These are phyloP conservation scores for Dicroscelio sp. DNA, from an alignment of 2,888 invertebrate genomes.

Conservation along the genomic window DNA sequence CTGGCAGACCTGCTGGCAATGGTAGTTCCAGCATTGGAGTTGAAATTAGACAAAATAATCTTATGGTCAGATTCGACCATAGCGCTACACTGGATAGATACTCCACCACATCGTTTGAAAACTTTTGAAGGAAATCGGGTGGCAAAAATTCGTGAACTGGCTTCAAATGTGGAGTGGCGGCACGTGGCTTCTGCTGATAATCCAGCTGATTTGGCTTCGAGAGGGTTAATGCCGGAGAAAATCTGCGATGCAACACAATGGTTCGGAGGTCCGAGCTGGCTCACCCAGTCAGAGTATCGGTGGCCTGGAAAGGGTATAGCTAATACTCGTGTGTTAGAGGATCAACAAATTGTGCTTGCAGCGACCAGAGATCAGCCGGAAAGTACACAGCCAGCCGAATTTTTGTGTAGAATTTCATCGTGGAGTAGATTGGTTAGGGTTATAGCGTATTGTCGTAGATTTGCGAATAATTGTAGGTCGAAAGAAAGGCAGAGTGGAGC, in stretches of 20 bases:
- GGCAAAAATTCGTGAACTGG: background rate
- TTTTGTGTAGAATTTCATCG: conserved; percentile 9
- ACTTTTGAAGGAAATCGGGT: background rate
- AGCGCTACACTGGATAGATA: background rate
- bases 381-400: background rate
- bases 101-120: background rate
- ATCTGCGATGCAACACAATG: background rate
- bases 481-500: background rate
- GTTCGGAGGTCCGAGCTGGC: background rate
- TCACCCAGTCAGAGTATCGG: background rate
- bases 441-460: conserved; percentile 20
- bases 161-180: background rate
- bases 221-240: background rate
- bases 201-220: background rate
- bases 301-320: background rate
- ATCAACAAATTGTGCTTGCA: background rate
- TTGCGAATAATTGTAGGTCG: background rate
- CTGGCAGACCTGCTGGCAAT: background rate
- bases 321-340: background rate
- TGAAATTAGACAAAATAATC: background rate
- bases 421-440: background rate
- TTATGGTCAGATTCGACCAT: conserved; percentile 1
- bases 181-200: background rate
- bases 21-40: background rate
- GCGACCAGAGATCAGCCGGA: background rate